Percentiles rank a stretch among this genome's conserved stretches.
phyloP scores from a whole-genome alignment of 35 echinoderm and acorn worm genomes.

The Apostichopus californicus region DNA sequence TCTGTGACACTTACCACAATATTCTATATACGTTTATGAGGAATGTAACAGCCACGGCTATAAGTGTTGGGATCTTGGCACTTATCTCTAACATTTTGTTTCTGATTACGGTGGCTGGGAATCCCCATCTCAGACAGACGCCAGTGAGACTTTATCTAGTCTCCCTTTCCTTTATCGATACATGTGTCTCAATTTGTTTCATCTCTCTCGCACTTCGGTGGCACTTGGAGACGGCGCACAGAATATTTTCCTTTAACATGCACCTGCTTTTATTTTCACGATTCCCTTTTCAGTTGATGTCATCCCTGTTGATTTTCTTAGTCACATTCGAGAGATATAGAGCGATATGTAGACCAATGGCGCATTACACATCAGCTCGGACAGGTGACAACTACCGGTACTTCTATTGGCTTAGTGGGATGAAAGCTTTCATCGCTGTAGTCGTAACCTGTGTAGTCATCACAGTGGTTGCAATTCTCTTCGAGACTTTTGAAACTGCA shows the following conservation, averaged over 20 bases:
- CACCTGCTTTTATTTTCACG: background rate
- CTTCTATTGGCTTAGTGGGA: background rate
- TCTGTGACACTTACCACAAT: background rate
- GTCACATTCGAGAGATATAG: background rate
- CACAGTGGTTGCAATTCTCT: background rate
- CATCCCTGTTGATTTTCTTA: background rate
- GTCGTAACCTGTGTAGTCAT: background rate
- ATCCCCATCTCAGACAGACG: constrained; percentile 9
- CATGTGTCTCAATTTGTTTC: background rate
- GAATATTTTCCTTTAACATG: background rate
- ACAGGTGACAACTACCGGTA: background rate
- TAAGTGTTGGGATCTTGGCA: background rate
- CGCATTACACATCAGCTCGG: background rate
- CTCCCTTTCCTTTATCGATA: background rate
- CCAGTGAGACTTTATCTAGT: background rate
- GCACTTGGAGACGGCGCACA: background rate
- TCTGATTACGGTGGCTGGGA: background rate
- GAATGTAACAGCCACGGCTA: background rate
- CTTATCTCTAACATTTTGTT: background rate
- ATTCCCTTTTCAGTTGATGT: background rate
- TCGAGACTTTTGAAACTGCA: background rate
- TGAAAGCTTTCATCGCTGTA: background rate
- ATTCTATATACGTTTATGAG: background rate
- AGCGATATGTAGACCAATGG: background rate
- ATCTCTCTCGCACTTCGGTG: background rate